These are phyloP conservation scores for Pavo muticus DNA, from an alignment of 2,113 vertebrate genomes.

Conservation along the genomic window DNA sequence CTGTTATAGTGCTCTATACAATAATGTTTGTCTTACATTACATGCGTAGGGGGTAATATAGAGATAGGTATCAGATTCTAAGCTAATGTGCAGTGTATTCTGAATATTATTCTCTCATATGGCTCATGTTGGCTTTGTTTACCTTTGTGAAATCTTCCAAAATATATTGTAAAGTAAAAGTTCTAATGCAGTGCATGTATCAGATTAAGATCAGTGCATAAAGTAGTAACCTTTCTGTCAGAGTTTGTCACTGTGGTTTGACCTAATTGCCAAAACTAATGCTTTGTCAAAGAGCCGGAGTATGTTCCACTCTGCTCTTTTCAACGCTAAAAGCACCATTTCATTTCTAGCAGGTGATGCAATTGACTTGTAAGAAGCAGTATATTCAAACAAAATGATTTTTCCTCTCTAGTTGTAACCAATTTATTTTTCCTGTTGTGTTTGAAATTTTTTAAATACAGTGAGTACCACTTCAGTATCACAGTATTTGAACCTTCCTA, in stretches of 20 bases:
- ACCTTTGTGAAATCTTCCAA: conserved; percentile 23
- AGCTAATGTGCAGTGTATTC: conserved; percentile 9
- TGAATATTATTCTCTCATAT: neutral
- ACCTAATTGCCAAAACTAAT: conserved; percentile 4
- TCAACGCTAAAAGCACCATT: neutral
- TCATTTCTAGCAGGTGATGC: neutral
- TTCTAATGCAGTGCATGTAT: neutral
- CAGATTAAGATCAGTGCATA: conserved; percentile 23
- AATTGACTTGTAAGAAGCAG: neutral
- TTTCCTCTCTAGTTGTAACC: neutral
- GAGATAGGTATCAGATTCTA: conserved; percentile 14
- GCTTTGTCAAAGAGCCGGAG: neutral
- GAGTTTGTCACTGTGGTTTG: neutral
- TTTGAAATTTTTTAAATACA: neutral
- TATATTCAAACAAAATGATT: neutral
- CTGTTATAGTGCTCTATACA: conserved; percentile 12
- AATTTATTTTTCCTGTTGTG: neutral
- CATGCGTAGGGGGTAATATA: conserved; percentile 9
- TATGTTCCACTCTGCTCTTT: neutral
- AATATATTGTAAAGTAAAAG: neutral
- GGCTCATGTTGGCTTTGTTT: conserved; percentile 25
- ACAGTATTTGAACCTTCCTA: conserved; percentile 13
- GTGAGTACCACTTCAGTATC: conserved; percentile 12
- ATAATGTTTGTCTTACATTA: conserved; percentile 47
- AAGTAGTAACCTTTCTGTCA: conserved; percentile 24